phyloP scores from a whole-genome alignment of 1,140 invertebrate genomes.

The Conus betulinus region DNA sequence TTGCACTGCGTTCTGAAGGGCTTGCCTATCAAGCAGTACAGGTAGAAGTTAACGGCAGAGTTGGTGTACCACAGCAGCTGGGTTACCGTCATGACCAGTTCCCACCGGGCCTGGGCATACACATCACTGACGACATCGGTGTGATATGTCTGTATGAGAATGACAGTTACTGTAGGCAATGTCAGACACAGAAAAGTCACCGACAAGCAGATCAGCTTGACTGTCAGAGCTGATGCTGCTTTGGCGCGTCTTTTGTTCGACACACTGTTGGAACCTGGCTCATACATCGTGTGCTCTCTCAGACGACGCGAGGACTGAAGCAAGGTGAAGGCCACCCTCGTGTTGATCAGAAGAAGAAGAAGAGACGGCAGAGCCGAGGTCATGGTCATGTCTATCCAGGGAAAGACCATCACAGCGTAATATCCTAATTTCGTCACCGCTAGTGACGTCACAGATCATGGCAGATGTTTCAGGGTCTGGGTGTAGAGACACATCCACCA shows the following conservation, averaged over 20 bases:
- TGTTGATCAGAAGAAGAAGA: not conserved
- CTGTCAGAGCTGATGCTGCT: not conserved
- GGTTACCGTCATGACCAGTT: not conserved
- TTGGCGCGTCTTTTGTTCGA: not conserved
- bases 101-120: not conserved
- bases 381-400: not conserved
- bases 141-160: not conserved
- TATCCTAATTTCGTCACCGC: not conserved
- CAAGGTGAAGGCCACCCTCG: not conserved
- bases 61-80: not conserved
- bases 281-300: not conserved
- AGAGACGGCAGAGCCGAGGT: not conserved
- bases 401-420: not conserved
- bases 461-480: not conserved
- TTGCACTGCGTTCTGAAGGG: not conserved
- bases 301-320: not conserved
- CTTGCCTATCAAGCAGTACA: not conserved
- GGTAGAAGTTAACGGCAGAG: not conserved
- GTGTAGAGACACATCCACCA: not conserved
- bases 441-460: not conserved
- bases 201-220: not conserved
- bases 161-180: not conserved
- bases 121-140: not conserved
- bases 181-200: conserved; percentile 8
- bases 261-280: not conserved